Percentiles rank a stretch among this genome's conserved stretches.
Conservation (phyloP, 1,140 invertebrate genomes). For the Ips nitidus region DNA sequence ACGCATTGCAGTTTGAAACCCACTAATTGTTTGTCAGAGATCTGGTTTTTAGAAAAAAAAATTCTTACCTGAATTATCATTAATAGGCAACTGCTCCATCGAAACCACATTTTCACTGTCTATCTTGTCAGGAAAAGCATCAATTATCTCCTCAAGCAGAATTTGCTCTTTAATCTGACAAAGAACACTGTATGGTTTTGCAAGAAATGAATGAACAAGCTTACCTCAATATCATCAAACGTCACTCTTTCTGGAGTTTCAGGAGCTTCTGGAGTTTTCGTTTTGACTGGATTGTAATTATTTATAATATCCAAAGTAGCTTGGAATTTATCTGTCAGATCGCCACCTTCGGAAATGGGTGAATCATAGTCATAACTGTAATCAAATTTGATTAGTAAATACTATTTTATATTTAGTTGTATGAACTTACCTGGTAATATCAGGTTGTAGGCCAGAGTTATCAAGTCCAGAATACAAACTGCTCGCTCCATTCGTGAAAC, state of each 20-base stretch:
- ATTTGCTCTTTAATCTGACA: constrained; percentile 36
- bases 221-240: constrained; percentile 19
- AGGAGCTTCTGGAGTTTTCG: constrained; percentile 49
- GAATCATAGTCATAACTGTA: constrained; percentile 61
- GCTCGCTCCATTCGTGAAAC: constrained; percentile 67
- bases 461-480: constrained; percentile 25
- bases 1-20: too few relatives aligned
- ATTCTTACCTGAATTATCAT: constrained; percentile 46
- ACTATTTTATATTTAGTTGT: too few relatives aligned
- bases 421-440: constrained; percentile 53
- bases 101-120: constrained; percentile 40
- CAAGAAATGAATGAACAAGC: constrained; percentile 18
- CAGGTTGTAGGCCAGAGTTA: constrained; percentile 49
- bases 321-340: constrained; percentile 55
- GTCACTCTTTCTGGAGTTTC: neutral
- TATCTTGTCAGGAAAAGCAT: constrained; percentile 40
- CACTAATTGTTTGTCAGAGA: too few relatives aligned
- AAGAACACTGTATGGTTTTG: neutral
- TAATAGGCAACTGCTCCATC: constrained; percentile 62
- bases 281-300: constrained; percentile 51
- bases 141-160: constrained; percentile 47
- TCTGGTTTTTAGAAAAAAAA: too few relatives aligned
- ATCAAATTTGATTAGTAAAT: constrained; percentile 4
- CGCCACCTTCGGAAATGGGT: constrained; percentile 56
- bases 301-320: constrained; percentile 47